Conservation (phyloP, 1,140 invertebrate genomes). For the Eufriesea mexicana region DNA sequence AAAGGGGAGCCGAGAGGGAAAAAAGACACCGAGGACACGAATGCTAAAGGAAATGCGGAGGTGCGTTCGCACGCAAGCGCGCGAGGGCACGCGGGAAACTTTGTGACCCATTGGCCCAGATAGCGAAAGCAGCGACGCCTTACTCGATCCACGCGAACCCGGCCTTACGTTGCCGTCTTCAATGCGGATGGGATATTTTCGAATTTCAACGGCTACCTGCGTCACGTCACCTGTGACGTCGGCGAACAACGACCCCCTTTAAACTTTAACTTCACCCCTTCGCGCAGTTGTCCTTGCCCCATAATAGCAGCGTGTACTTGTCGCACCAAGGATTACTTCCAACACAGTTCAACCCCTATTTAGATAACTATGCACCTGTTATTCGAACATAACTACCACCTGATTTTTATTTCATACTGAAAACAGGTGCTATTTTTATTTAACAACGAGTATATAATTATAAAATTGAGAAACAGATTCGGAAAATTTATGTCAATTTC, state of each 20-base stretch:
- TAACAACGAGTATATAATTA: too few relatives aligned
- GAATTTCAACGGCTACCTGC: not conserved
- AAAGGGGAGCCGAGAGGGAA: not conserved
- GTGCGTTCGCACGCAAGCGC: slow-evolving; percentile 39
- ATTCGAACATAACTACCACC: too few relatives aligned
- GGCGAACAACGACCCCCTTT: not conserved
- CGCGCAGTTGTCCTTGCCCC: not conserved
- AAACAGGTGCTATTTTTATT: too few relatives aligned
- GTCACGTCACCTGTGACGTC: not conserved
- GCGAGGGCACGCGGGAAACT: slow-evolving; percentile 75
- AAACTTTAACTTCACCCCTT: not conserved
- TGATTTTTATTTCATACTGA: too few relatives aligned
- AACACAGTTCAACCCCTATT: too few relatives aligned
- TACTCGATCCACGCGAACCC: not conserved
- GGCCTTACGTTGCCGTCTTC: not conserved
- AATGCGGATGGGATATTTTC: not conserved
- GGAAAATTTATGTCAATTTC: too few relatives aligned
- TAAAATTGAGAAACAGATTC: too few relatives aligned
- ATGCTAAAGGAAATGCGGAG: slow-evolving; percentile 52
- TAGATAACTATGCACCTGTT: too few relatives aligned
- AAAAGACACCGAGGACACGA: not conserved
- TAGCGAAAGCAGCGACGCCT: slow-evolving; percentile 59
- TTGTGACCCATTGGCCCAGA: slow-evolving; percentile 78
- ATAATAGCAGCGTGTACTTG: too few relatives aligned
- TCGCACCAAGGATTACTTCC: too few relatives aligned